Conservation (phyloP, 2,888 invertebrate genomes). For the Sclerodermus sp. region DNA sequence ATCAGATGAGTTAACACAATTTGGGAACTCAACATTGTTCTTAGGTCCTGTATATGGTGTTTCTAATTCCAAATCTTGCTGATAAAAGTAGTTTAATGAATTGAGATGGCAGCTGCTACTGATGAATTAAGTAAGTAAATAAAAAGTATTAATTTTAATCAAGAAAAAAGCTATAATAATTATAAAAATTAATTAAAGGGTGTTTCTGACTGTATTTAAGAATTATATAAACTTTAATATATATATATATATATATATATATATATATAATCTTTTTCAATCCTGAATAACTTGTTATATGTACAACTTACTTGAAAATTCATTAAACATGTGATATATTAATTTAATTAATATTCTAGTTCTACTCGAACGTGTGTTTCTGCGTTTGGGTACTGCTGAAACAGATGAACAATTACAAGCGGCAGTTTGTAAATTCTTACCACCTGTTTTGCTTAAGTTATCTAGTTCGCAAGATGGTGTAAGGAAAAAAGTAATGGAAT, state of each 20-base stretch:
- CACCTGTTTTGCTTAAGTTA: slow-evolving; percentile 87
- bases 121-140: slow-evolving; percentile 52
- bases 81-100: too few species aligned
- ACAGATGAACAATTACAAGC: slow-evolving; percentile 86
- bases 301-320: not conserved
- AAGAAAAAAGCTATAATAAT: too few species aligned
- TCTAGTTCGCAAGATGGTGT: slow-evolving; percentile 86
- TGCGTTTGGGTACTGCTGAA: slow-evolving; percentile 85
- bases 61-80: not conserved
- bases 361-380: slow-evolving; percentile 84
- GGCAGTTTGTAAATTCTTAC: slow-evolving; percentile 78
- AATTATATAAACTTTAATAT: not conserved
- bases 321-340: slow-evolving; percentile 1
- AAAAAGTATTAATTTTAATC: slow-evolving; percentile 1
- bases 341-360: slow-evolving; percentile 59
- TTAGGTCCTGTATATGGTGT: not conserved
- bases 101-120: slow-evolving; percentile 52
- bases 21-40: too few species aligned
- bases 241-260: not conserved
- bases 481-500: slow-evolving; percentile 83
- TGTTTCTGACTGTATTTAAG: not conserved
- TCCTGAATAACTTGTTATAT: not conserved
- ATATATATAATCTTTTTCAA: slow-evolving; percentile 5
- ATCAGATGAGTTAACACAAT: too few species aligned
- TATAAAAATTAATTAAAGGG: not conserved